phyloP scores from a whole-genome alignment of 2,888 invertebrate genomes.

The Limnephilus marmoratus region DNA sequence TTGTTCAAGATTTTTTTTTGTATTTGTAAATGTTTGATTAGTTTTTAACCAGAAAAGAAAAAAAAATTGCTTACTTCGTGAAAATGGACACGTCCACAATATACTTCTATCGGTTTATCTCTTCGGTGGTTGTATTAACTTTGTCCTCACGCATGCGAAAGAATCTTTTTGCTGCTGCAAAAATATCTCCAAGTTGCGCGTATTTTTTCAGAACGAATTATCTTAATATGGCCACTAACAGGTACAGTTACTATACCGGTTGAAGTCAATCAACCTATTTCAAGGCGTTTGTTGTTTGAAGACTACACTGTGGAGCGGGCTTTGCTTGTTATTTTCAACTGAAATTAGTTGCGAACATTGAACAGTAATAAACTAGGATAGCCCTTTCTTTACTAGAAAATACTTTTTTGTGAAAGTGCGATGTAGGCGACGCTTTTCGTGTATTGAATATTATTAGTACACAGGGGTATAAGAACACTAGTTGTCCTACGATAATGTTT shows the following conservation, averaged over 20 bases:
- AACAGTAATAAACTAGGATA: neutral
- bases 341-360: neutral
- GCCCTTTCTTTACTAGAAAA: neutral
- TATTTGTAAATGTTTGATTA: too few relatives aligned
- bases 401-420: neutral
- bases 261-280: slow-evolving; percentile 20
- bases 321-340: neutral
- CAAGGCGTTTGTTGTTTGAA: neutral
- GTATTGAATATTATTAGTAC: neutral
- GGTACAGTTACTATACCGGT: slow-evolving; percentile 21
- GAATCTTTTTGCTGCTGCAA: neutral
- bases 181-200: neutral
- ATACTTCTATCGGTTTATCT: too few relatives aligned
- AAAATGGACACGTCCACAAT: too few relatives aligned
- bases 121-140: neutral
- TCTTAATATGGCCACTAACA: slow-evolving; percentile 8
- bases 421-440: neutral
- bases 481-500: neutral
- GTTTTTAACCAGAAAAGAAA: too few relatives aligned
- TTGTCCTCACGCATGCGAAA: neutral
- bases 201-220: slow-evolving; percentile 1
- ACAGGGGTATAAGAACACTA: too few relatives aligned
- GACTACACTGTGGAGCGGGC: neutral
- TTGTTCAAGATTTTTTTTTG: too few relatives aligned
- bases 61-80: too few relatives aligned